These are phyloP conservation scores for Cryptomyrus ogoouensis DNA, from an alignment of 2,113 vertebrate species.

Conservation along the genomic window DNA sequence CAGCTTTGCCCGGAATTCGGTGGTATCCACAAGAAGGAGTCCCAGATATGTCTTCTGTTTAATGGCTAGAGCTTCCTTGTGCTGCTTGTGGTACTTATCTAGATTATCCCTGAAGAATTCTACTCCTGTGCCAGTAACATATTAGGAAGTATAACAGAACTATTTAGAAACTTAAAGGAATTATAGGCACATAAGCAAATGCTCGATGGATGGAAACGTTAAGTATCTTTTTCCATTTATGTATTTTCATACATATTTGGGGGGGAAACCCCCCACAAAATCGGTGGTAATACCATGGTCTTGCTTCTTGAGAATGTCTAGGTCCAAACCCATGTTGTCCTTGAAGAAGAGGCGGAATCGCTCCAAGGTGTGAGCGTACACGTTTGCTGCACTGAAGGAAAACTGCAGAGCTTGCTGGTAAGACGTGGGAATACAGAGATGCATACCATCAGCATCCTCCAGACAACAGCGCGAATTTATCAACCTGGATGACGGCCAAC, in stretches of 20 bases:
- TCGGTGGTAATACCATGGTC: constrained; percentile 63
- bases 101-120: constrained; percentile 66
- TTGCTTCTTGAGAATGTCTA: constrained; percentile 55
- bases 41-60: constrained; percentile 62
- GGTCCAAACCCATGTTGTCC: constrained; percentile 73
- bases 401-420: constrained; percentile 60
- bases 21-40: constrained; percentile 71
- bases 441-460: background rate
- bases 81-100: constrained; percentile 65
- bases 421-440: background rate
- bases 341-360: constrained; percentile 64
- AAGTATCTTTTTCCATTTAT: background rate
- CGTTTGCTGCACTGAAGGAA: constrained; percentile 63
- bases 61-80: constrained; percentile 60
- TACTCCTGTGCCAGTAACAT: constrained; percentile 51
- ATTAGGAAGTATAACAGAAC: background rate
- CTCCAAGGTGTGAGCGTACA: constrained; percentile 67
- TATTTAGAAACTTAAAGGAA: background rate
- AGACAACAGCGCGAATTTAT: background rate
- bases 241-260: background rate
- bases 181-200: background rate
- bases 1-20: constrained; percentile 64
- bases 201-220: background rate
- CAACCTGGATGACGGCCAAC: background rate
- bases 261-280: background rate